Percentiles rank a stretch among this genome's conserved stretches.
Evolutionary conservation across 2,888 invertebrate species (phyloP).

Genomic region (Acleris emargana): DNA sequence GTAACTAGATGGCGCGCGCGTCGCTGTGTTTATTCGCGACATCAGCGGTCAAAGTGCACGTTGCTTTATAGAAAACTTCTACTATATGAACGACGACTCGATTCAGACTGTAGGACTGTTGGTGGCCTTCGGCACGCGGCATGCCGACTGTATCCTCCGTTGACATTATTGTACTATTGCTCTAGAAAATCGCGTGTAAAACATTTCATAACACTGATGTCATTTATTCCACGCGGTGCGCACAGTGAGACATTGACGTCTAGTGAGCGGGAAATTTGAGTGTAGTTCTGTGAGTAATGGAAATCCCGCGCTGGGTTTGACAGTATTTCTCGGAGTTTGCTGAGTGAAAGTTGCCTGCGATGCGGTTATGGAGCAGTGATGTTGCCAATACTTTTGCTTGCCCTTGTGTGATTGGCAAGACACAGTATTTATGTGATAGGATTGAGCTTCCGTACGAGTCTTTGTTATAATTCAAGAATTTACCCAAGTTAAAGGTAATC

Average conservation of each 20-base stretch:
- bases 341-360: constrained; percentile 71
- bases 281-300: constrained; percentile 40
- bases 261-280: constrained; percentile 66
- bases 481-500: constrained; percentile 11
- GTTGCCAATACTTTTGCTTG: constrained; percentile 56
- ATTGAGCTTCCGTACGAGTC: constrained; percentile 58
- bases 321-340: constrained; percentile 39
- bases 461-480: constrained; percentile 38
- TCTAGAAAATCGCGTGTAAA: constrained; percentile 47
- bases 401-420: constrained; percentile 70
- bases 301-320: constrained; percentile 37
- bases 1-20: constrained; percentile 56
- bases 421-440: constrained; percentile 57
- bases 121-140: constrained; percentile 40
- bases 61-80: constrained; percentile 50
- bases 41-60: constrained; percentile 61
- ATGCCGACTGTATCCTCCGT: constrained; percentile 36
- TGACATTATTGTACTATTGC: constrained; percentile 33
- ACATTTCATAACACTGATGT: constrained; percentile 44
- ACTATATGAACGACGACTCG: constrained; percentile 48
- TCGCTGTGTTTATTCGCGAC: constrained; percentile 51
- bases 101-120: constrained; percentile 48
- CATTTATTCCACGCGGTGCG: constrained; percentile 40
- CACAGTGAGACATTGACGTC: constrained; percentile 65
- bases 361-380: constrained; percentile 60